Evolutionary conservation across 2,888 invertebrate species (phyloP).

Genomic region (Lottia scabra): DNA sequence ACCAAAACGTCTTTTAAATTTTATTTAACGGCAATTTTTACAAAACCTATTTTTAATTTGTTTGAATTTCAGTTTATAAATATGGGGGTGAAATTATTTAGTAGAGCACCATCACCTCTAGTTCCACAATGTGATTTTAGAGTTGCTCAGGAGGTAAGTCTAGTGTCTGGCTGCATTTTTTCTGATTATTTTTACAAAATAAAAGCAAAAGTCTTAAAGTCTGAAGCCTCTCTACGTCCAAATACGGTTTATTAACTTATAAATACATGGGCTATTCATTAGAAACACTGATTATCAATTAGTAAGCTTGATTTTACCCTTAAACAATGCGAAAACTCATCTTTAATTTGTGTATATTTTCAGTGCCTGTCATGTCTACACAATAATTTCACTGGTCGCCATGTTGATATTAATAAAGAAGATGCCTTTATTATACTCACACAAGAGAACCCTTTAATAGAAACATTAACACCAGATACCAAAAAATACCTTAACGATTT

Average conservation of each 20-base stretch:
- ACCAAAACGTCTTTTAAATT: too few species aligned
- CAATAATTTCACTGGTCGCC: constrained; percentile 70
- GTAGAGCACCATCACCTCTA: constrained; percentile 90
- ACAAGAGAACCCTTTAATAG: constrained; percentile 84
- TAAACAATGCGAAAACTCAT: too few species aligned
- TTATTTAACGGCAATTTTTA: too few species aligned
- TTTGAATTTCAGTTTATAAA: constrained; percentile 82
- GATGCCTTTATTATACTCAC: constrained; percentile 84
- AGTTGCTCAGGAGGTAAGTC: constrained; percentile 85
- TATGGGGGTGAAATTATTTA: constrained; percentile 95
- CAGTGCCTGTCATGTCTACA: constrained; percentile 49
- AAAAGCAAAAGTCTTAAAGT: too few species aligned
- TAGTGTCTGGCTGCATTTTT: too few species aligned
- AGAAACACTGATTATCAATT: too few species aligned
- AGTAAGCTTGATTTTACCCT: too few species aligned
- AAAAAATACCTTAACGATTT: constrained; percentile 79
- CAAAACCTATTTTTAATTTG: neutral
- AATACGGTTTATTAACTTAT: too few species aligned
- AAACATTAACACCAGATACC: constrained; percentile 76
- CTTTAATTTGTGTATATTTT: too few species aligned
- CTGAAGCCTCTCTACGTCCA: too few species aligned
- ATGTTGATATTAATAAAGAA: constrained; percentile 78
- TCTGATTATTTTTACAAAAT: too few species aligned
- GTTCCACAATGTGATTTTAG: constrained; percentile 85
- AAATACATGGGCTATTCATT: too few species aligned